Base-by-base conservation (phyloP, 2,888 invertebrate species). In the Schrankia costaestrigalis region DNA sequence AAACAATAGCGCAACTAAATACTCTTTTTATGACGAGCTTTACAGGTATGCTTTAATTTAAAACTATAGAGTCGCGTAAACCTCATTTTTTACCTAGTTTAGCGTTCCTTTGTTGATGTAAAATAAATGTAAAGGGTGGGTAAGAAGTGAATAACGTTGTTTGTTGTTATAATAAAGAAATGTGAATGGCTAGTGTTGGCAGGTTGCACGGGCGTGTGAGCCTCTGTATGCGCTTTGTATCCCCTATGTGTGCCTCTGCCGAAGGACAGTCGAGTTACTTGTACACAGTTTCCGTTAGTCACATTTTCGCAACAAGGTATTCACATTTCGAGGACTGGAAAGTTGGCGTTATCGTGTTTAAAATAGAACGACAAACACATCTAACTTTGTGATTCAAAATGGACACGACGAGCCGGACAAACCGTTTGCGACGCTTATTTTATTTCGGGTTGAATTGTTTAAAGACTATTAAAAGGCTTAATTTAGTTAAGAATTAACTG, bases 231-330 rank as follows among this genome's bases (percentile, higher is more conserved):
- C 24, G 14, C 24, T 28, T 11, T 10, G 4, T 10, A 10, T 10
- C n/a, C n/a, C n/a, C 3, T 23, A 18, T 35, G 45, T 41, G 51
- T 32, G 25, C 28, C 19, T 32, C 57, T 35, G 47, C 41, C 46
- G 57, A 73, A 79, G 79, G 79, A 81, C 81, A 70, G 75, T 37
- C 58, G 71, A 81, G 80, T 84, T 83, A 83, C 84, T 85, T 83
- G 85, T 76, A 69, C 75, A 76, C 78, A 79, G 84, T 86, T 84
- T 86, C 85, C 85, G 85, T 73, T 85, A 86, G 86, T 85, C 85
- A 85, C 86, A 87, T 86, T 87, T 86, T 85, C 82, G 73, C 86
- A 79, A 87, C 86, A 87, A 84, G 85, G 81, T 83, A 87, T 86
- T 87, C 86, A 84, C 86, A 87, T 87, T 87, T 85, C 78, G 84